phyloP scores from a whole-genome alignment of 2,888 invertebrate species.

The Bimastos eiseni region DNA sequence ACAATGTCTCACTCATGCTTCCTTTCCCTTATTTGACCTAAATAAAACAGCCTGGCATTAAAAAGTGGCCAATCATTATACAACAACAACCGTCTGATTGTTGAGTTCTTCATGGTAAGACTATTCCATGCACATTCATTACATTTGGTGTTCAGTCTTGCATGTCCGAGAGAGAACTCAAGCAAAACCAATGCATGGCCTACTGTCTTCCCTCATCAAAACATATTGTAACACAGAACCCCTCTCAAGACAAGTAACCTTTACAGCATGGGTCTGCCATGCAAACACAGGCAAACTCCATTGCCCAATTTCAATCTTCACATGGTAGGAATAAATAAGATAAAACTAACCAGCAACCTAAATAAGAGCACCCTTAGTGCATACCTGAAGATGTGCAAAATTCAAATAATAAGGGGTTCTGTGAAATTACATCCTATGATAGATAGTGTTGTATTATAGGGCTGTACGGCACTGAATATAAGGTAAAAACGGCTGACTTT shows the following conservation, averaged over 20 bases:
- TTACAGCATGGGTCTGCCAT: not conserved
- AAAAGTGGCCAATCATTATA: not conserved
- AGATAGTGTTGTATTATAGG: no score
- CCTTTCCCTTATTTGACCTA: not conserved
- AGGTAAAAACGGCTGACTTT: not conserved
- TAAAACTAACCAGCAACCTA: not conserved
- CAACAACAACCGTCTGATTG: not conserved
- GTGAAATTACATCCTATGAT: not conserved
- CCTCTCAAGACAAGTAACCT: not conserved
- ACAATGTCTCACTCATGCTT: not conserved
- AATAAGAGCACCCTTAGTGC: not conserved
- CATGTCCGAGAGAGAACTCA: constrained; percentile 3
- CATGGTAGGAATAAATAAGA: not conserved
- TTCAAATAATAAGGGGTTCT: no score
- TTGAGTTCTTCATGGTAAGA: not conserved
- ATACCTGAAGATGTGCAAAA: not conserved
- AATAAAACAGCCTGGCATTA: not conserved
- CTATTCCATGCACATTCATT: not conserved
- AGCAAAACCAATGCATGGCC: not conserved
- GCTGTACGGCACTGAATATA: not conserved
- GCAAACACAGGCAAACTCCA: not conserved
- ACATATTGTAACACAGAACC: not conserved
- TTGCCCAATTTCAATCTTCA: not conserved
- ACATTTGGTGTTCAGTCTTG: not conserved
- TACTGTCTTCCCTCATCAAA: not conserved